Evolutionary conservation across 2,888 invertebrate species (phyloP).

Genomic region (Schrankia costaestrigalis): DNA sequence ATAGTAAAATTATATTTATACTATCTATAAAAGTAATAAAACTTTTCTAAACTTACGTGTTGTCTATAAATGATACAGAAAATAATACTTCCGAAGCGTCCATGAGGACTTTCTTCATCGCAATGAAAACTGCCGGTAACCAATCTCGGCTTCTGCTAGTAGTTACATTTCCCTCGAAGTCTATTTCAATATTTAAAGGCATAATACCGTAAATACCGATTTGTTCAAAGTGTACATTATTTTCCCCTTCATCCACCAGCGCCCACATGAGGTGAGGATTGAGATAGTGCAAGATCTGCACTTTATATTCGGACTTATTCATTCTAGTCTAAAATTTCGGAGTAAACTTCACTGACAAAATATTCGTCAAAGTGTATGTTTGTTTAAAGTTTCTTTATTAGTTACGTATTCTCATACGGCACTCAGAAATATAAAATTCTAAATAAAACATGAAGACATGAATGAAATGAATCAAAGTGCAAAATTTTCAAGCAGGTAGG

Average conservation of each 20-base stretch:
- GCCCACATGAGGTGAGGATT: conserved; percentile 67
- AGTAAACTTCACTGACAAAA: background rate
- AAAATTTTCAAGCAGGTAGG: no score
- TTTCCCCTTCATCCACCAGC: conserved; percentile 34
- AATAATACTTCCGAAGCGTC: conserved; percentile 48
- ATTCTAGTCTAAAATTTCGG: conserved; percentile 20
- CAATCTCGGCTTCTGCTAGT: conserved; percentile 39
- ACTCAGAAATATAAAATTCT: no score
- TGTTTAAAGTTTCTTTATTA: no score
- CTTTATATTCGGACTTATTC: conserved; percentile 48
- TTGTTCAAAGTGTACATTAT: conserved; percentile 47
- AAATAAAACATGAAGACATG: no score
- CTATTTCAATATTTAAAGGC: conserved; percentile 39
- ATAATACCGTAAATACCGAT: conserved; percentile 59
- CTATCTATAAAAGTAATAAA: conserved; percentile 4
- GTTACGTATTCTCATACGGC: no score
- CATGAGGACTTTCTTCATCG: conserved; percentile 39
- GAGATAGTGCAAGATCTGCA: conserved; percentile 50
- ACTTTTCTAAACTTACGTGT: conserved; percentile 40
- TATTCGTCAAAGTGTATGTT: no score
- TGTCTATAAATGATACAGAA: conserved; percentile 44
- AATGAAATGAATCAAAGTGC: no score
- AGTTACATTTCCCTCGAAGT: conserved; percentile 29
- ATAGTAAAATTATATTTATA: no score
- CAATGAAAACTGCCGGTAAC: conserved; percentile 42